Evolutionary conservation across 1,140 invertebrate species (phyloP).

Genomic region (Aphis craccivora): DNA sequence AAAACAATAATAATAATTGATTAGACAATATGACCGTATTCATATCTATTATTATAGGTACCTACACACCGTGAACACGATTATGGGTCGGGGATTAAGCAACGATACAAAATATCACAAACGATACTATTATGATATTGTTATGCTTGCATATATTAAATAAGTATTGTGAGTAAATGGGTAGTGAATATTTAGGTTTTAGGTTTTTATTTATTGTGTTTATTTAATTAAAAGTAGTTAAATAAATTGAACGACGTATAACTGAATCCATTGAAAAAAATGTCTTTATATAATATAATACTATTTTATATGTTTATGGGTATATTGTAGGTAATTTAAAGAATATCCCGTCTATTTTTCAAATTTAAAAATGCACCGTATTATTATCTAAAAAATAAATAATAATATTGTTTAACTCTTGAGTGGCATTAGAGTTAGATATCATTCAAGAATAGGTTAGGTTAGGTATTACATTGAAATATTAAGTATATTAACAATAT

Average conservation of each 20-base stretch:
- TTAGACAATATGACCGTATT: not conserved
- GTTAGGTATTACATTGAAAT: no score
- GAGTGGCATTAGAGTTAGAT: not conserved
- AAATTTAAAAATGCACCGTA: no score
- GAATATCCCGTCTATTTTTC: not conserved
- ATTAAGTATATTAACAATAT: no score
- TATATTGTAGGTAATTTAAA: not conserved
- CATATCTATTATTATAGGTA: no score
- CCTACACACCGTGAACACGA: not conserved
- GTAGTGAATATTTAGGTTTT: no score
- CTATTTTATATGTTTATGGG: no score
- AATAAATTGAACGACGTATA: no score
- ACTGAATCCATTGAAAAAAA: not conserved
- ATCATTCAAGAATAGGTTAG: not conserved
- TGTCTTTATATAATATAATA: no score
- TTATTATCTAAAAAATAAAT: not conserved
- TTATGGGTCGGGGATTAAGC: not conserved
- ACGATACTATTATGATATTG: not conserved
- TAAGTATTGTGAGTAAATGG: not conserved
- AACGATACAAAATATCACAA: not conserved
- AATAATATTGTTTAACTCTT: not conserved
- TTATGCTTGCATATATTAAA: not conserved
- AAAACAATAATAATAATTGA: not conserved
- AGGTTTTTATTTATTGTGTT: no score
- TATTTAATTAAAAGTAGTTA: no score